Evolutionary conservation across 2,888 invertebrate genomes (phyloP).

Genomic region (Leptopilina myrica): DNA sequence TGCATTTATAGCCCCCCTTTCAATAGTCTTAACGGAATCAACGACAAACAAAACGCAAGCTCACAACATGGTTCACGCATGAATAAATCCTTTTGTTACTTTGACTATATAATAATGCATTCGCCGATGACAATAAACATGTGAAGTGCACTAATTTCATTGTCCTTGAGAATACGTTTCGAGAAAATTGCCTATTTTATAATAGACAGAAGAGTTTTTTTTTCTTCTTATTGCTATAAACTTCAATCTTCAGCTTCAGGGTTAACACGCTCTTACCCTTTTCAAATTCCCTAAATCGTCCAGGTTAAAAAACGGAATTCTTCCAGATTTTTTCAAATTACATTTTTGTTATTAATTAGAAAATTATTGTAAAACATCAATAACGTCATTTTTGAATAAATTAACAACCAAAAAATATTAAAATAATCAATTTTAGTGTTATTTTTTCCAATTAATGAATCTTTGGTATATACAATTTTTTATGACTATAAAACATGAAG

Average conservation of each 20-base stretch:
- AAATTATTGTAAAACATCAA: too few species aligned
- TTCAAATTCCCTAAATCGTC: too few species aligned
- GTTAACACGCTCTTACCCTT: neutral
- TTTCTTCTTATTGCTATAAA: neutral
- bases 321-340: too few species aligned
- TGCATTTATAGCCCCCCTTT: conserved; percentile 23
- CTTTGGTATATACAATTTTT: too few species aligned
- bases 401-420: too few species aligned
- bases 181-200: neutral
- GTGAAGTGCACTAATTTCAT: conserved; percentile 27
- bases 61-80: conserved; percentile 8
- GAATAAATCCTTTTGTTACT: conserved; percentile 28
- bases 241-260: neutral
- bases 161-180: conserved; percentile 22
- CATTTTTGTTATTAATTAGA: too few species aligned
- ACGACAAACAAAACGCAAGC: conserved; percentile 21
- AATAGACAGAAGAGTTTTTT: too few species aligned
- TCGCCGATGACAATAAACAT: neutral
- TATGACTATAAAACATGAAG: too few species aligned
- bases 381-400: too few species aligned
- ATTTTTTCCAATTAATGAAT: too few species aligned
- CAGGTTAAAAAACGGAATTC: too few species aligned
- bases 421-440: too few species aligned
- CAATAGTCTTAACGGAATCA: conserved; percentile 12
- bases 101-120: conserved; percentile 14